Evolutionary conservation across 1,140 invertebrate genomes (phyloP).

Genomic region (Pectinophora gossypiella): DNA sequence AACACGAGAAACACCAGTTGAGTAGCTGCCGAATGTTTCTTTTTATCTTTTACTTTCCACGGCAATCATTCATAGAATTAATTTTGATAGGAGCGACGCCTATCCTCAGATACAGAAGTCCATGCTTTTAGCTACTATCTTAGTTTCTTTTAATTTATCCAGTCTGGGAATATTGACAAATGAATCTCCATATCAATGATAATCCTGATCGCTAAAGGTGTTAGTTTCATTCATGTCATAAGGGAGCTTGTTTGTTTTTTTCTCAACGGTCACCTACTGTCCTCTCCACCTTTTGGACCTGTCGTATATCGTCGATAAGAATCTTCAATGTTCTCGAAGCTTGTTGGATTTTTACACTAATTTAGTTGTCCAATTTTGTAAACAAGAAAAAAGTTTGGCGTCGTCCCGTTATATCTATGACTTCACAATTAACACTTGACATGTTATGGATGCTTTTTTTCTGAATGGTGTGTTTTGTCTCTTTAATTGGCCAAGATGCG

Average conservation of each 20-base stretch:
- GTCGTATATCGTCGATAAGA: constrained; percentile 24
- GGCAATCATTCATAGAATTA: constrained; percentile 66
- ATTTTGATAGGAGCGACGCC: constrained; percentile 65
- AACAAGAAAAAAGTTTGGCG: constrained; percentile 21
- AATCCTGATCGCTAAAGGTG: constrained; percentile 26
- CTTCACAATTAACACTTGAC: background rate
- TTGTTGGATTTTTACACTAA: constrained; percentile 19
- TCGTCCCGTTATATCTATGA: constrained; percentile 8
- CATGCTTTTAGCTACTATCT: constrained; percentile 65
- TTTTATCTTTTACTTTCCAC: constrained; percentile 28
- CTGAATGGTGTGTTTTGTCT: constrained; percentile 8
- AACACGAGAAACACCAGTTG: constrained; percentile 7
- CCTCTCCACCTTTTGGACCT: constrained; percentile 13
- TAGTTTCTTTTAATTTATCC: constrained; percentile 42
- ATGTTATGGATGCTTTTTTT: too few relatives aligned
- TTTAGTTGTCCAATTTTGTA: constrained; percentile 23
- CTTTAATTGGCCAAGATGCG: background rate
- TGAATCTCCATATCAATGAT: constrained; percentile 31
- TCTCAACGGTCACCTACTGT: background rate
- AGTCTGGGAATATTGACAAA: constrained; percentile 36
- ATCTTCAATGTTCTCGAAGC: constrained; percentile 16
- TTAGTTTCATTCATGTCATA: constrained; percentile 25
- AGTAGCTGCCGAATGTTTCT: constrained; percentile 14
- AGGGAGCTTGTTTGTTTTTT: constrained; percentile 6
- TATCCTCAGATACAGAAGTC: constrained; percentile 55